A percentile compares a stretch with the other conserved stretches of the same genome.
These are phyloP conservation scores for Oreochromis tanganicae DNA, from an alignment of 2,113 vertebrate species.

Conservation along the genomic window DNA sequence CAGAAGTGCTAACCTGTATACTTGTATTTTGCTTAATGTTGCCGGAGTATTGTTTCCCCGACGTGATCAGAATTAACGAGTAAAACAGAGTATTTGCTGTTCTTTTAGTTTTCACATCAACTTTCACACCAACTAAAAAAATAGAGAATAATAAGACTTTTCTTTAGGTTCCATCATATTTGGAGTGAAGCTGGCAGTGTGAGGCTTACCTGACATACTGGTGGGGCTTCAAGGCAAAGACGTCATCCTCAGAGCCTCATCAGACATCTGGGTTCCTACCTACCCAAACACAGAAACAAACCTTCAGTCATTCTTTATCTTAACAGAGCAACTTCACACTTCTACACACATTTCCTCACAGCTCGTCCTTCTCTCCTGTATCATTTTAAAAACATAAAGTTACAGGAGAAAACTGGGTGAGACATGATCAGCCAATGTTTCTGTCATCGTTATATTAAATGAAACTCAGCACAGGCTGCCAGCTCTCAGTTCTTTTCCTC, in stretches of 20 bases:
- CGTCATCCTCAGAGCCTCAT: constrained; percentile 67
- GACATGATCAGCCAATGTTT: rapidly evolving
- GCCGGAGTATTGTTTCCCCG: background rate
- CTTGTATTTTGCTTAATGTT: rapidly evolving
- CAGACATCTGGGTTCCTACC: constrained; percentile 60
- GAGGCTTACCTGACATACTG: constrained; percentile 77
- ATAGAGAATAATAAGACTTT: background rate
- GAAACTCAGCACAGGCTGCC: background rate
- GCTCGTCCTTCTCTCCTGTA: background rate
- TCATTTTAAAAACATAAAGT: background rate
- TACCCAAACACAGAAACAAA: background rate
- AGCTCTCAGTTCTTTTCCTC: background rate
- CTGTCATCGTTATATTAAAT: background rate
- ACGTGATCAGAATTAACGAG: background rate
- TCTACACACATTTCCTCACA: background rate
- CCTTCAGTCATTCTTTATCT: background rate
- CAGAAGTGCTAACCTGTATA: background rate
- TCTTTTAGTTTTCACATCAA: background rate
- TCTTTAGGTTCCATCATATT: background rate
- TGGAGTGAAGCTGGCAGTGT: background rate
- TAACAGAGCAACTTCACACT: background rate
- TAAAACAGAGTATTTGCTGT: background rate
- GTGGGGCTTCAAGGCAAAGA: constrained; percentile 66
- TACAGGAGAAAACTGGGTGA: background rate
- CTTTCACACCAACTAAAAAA: background rate